Evolutionary conservation across 2,113 vertebrate species (phyloP).

Genomic region (Zosterops lateralis): DNA sequence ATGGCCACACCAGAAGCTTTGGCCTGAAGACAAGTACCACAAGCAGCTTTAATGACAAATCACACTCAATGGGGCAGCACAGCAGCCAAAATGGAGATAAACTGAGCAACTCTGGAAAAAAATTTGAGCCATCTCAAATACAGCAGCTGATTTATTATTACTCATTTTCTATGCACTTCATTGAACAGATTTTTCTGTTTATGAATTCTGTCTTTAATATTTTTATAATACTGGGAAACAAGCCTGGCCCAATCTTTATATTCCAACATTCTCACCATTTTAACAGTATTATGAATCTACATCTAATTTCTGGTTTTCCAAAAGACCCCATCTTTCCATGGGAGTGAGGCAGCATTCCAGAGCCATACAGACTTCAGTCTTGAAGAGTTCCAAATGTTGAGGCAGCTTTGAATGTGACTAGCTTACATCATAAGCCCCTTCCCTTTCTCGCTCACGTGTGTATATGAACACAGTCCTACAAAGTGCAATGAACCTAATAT

Average conservation of each 20-base stretch:
- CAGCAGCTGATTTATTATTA: slow-evolving; percentile 3
- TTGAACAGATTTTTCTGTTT: slow-evolving; percentile 18
- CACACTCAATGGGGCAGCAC: not conserved
- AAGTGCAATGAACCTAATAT: not conserved
- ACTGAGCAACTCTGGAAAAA: not conserved
- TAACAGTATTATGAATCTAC: not conserved
- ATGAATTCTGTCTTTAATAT: not conserved
- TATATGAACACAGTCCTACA: not conserved
- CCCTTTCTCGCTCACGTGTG: fast-evolving
- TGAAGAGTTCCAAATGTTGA: not conserved
- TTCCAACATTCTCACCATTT: not conserved
- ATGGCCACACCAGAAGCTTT: not conserved
- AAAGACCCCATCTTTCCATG: not conserved
- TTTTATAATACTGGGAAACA: not conserved
- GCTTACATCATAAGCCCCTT: not conserved
- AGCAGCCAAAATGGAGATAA: slow-evolving; percentile 3
- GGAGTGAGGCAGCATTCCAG: not conserved
- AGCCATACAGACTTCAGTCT: not conserved
- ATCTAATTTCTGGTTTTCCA: not conserved
- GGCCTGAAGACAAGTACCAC: not conserved
- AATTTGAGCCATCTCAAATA: not conserved
- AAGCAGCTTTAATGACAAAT: not conserved
- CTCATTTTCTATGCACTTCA: not conserved
- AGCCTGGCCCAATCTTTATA: not conserved
- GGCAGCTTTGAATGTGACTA: not conserved